A percentile compares a stretch with the other conserved stretches of the same genome.
Evolutionary conservation across 2,888 invertebrate genomes (phyloP).

Genomic region (Caenorhabditis zanzibari): DNA sequence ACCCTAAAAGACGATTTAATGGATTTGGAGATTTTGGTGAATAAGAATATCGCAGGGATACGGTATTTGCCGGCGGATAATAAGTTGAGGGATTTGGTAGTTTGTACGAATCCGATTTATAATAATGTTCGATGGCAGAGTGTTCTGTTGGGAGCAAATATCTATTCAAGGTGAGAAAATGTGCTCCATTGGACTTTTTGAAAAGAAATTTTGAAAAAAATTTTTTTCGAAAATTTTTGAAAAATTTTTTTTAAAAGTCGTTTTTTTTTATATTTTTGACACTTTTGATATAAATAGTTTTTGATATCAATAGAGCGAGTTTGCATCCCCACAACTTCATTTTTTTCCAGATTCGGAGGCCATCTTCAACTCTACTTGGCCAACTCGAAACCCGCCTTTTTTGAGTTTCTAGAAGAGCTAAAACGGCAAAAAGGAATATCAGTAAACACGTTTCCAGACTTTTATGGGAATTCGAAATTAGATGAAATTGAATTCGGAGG

Average conservation of each 20-base stretch:
- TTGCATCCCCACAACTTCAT: too few species aligned
- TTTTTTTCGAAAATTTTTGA: too few species aligned
- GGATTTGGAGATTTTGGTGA: conserved; percentile 51
- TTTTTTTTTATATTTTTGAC: too few species aligned
- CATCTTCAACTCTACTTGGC: conserved; percentile 39
- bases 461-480: conserved; percentile 10
- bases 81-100: conserved; percentile 32
- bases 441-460: conserved; percentile 33
- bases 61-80: conserved; percentile 51
- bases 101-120: conserved; percentile 46
- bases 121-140: conserved; percentile 44
- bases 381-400: conserved; percentile 9
- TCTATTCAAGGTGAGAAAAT: conserved; percentile 20
- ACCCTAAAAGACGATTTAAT: conserved; percentile 28
- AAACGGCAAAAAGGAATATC: conserved; percentile 35
- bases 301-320: too few species aligned
- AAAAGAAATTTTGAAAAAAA: too few species aligned
- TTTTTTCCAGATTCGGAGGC: conserved; percentile 32
- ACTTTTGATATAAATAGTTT: too few species aligned
- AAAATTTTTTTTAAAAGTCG: too few species aligned
- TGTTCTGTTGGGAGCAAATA: conserved; percentile 17
- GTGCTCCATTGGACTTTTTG: not conserved
- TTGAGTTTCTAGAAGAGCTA: conserved; percentile 31
- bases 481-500: conserved; percentile 50
- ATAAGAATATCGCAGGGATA: conserved; percentile 43